phyloP scores from a whole-genome alignment of 2,113 vertebrate genomes.

The Rhodinocichla rosea region DNA sequence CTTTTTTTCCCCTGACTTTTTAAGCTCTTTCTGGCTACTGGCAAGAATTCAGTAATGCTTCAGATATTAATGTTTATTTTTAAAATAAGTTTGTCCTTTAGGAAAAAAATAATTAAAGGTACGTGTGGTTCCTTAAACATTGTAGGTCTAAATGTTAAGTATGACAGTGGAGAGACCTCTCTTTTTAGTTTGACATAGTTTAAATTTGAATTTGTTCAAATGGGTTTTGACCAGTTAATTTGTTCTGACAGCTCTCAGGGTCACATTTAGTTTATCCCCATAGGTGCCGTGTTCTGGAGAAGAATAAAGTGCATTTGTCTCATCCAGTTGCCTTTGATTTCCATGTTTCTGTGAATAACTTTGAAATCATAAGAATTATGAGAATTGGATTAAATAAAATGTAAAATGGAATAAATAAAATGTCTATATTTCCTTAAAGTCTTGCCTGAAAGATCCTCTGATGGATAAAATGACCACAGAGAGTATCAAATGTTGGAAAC shows the following conservation, averaged over 20 bases:
- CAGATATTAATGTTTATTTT: neutral
- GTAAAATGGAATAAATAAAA: constrained; percentile 3
- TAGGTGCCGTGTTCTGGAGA: constrained; percentile 18
- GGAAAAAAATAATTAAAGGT: neutral
- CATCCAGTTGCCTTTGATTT: constrained; percentile 17
- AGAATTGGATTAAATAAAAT: neutral
- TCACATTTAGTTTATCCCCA: constrained; percentile 57
- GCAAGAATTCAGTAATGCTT: neutral
- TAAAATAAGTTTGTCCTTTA: neutral
- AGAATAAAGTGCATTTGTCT: constrained; percentile 8
- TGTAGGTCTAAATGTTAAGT: constrained; percentile 19
- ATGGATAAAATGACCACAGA: neutral
- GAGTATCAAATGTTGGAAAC: neutral
- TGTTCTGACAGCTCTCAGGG: constrained; percentile 32
- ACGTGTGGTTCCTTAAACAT: neutral
- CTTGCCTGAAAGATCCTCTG: neutral
- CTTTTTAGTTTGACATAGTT: neutral
- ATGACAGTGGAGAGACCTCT: neutral
- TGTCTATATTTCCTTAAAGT: neutral
- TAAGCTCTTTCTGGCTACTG: neutral
- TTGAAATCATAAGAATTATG: neutral
- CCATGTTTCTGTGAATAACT: neutral
- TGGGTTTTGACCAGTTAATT: constrained; percentile 32
- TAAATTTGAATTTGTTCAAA: neutral
- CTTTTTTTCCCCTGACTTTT: neutral